Base-by-base conservation (phyloP, 2,113 vertebrate species). In the Lepus europaeus region DNA sequence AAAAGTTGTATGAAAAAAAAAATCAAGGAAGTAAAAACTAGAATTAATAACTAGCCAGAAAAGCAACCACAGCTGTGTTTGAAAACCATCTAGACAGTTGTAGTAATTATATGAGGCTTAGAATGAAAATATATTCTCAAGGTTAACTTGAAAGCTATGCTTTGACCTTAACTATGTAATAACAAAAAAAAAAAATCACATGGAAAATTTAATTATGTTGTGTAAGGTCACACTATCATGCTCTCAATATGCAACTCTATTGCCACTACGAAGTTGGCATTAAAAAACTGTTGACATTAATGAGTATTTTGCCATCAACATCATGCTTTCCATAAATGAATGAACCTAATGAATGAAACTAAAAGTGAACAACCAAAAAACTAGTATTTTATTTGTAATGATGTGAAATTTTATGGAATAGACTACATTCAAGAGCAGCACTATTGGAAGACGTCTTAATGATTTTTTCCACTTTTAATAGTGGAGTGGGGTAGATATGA, bases 21-120 rank as follows among this genome's bases (percentile, higher is more conserved):
- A 87, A 22, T 39, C 27, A 72, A 96, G 9, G 69, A 27, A 77
- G 39, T 81, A 91, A 97, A 96, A 95, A 89, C 78, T 25, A 91
- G 23, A 92, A 87, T 90, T 94, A 93, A 17, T 45, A 23, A 5
- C 49, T 74, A 76, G 80, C 79, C 91, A 94, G 87, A 90, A 96
- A 89, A 80, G n/a, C 80, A 95, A 92, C 87, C 92, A 72, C 45
- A 94, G 64, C 56, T 88, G 31, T 68, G 79, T 56, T 53, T 93
- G 90, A 92, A 96, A 95, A 33, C 27, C 64, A 82, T 78, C 63
- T 90, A 89, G 59, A 93, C 66, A 86, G 25, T 25, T 49, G 4
- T 17, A 36, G 70, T 83, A 79, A 83, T 79, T 81, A 76, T 9
- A 39, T 86, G 61, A 88, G 69, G 68, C 63, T 93, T 93, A 70